Conservation (phyloP, 2,888 invertebrate species). For the Chaetogeoica ovagalla region DNA sequence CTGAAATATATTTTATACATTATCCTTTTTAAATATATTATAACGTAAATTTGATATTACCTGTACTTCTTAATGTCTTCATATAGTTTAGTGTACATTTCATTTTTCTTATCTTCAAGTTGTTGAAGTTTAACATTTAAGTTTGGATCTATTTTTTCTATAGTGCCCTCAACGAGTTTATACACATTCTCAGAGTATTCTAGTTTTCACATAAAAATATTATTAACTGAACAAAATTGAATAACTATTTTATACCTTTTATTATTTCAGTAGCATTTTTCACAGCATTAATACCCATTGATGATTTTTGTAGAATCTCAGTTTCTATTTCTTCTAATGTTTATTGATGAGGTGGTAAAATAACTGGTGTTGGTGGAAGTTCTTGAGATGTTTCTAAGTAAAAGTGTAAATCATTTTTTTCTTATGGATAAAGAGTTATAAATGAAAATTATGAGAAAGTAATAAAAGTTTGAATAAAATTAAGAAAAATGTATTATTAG, state of each 20-base stretch:
- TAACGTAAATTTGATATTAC: conserved; percentile 1
- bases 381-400: conserved; percentile 19
- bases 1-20: conserved; percentile 23
- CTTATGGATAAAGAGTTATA: too few relatives aligned
- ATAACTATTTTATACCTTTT: conserved; percentile 19
- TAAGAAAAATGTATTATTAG: too few relatives aligned
- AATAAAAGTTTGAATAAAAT: neutral
- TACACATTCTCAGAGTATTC: conserved; percentile 32
- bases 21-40: neutral
- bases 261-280: conserved; percentile 34
- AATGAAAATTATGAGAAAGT: too few relatives aligned
- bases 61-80: conserved; percentile 18
- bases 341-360: conserved; percentile 16
- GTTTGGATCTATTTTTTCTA: conserved; percentile 35
- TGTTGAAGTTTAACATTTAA: conserved; percentile 33
- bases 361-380: neutral
- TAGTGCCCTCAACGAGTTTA: conserved; percentile 22
- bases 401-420: neutral
- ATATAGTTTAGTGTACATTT: conserved; percentile 10
- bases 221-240: neutral
- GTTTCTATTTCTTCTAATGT: conserved; percentile 44
- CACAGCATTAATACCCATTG: conserved; percentile 1
- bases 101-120: conserved; percentile 37
- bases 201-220: conserved; percentile 15
- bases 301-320: conserved; percentile 32